These are phyloP conservation scores for Meta bourneti DNA, from an alignment of 2,888 invertebrate genomes.

Conservation along the genomic window DNA sequence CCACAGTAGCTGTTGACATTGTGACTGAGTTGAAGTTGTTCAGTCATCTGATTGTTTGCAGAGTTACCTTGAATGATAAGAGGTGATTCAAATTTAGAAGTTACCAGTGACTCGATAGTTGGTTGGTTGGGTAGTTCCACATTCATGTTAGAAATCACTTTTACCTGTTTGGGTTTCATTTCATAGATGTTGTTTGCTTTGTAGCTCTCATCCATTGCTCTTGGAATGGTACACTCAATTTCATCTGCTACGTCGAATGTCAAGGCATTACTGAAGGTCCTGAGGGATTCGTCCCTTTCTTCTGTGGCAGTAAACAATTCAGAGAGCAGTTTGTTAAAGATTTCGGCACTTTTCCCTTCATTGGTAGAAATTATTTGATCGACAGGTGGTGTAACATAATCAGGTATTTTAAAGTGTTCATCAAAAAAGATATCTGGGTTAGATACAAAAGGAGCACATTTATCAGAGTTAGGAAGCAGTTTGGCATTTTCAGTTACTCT, in stretches of 20 bases:
- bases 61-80: too few species aligned
- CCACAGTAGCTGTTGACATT: too few species aligned
- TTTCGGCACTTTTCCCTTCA: neutral
- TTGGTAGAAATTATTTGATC: neutral
- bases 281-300: neutral
- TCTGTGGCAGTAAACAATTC: neutral
- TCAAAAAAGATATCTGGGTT: neutral
- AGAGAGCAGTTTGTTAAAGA: neutral
- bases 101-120: too few species aligned
- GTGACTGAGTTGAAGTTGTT: too few species aligned
- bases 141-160: too few species aligned
- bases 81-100: too few species aligned
- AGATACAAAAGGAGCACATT: neutral
- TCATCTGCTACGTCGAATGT: neutral
- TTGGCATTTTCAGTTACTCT: neutral
- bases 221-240: neutral
- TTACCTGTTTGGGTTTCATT: too few species aligned
- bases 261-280: neutral
- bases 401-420: neutral
- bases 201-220: too few species aligned
- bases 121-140: too few species aligned
- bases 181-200: too few species aligned
- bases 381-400: neutral
- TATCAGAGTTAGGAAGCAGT: neutral
- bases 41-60: too few species aligned